Evolutionary conservation across 2,113 vertebrate species (phyloP), one percentile per base, ranked within the genome.

Genomic region (Glaucidium brasilianum): DNA sequence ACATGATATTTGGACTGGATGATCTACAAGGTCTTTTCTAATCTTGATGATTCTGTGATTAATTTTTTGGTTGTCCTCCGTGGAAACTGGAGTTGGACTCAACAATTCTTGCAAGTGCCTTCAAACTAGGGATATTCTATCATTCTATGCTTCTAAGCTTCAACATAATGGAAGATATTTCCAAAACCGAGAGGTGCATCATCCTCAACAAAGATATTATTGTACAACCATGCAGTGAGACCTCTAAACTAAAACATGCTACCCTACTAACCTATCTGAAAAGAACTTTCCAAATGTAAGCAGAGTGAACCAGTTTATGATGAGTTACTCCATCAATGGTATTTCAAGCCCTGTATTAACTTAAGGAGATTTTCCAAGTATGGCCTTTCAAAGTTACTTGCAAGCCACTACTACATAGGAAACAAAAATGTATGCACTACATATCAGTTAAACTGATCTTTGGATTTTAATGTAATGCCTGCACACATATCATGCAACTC

Each of bases 131-230:
- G 18, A 22, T 39, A 39, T 59, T 63, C 52, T 9, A 53, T 12
- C 39, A 47, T 21, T 72, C 67, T 13, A 9, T 18, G 50, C 52
- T n/a, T 83, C 49, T 56, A 30, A 78, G 18, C 29, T 74, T 45
- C 66, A 66, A 68, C 10, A 19, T 16, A 76, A 56, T 3, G 9
- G 19, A 87, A 83, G 15, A 5, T 55, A 84, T 17, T 71, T 82
- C 56, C 34, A 74, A 74, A 81, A 56, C 26, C 0, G 0, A 21
- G 10, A 55, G 16, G 5, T 11, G 21, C 26, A 45, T 27, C 12
- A 62, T 27, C 37, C 56, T 45, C 58, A 64, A 49, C 37, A 56
- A 63, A 69, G 75, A 39, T 13, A 34, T 15, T 45, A 78, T 6
- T 22, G n/a, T 37, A 47, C 19, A 27, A 26, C 6, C 43, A 16